These are phyloP conservation scores for Odontocolon sp. DNA, from an alignment of 2,888 invertebrate species.

Conservation along the genomic window DNA sequence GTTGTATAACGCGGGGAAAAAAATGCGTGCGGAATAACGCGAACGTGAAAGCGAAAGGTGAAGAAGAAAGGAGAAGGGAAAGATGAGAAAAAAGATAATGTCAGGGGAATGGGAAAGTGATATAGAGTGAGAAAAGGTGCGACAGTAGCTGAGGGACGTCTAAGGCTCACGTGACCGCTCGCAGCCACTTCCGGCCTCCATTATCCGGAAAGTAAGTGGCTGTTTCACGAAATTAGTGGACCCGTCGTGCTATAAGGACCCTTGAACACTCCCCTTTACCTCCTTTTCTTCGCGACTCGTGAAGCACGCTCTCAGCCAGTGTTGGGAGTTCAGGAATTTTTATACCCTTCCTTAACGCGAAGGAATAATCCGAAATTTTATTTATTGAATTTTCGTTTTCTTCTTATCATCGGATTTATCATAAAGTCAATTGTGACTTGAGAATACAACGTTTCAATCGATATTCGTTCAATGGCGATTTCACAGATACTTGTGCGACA, in stretches of 20 bases:
- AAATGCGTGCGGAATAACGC: conserved; percentile 14
- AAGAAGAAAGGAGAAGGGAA: neutral
- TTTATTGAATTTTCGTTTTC: too few relatives aligned
- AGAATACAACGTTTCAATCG: neutral
- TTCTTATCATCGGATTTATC: too few relatives aligned
- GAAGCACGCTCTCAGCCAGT: neutral
- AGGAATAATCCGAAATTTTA: neutral
- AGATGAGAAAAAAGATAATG: conserved; percentile 13
- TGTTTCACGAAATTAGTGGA: conserved; percentile 53
- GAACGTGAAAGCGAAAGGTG: conserved; percentile 3
- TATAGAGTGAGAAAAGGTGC: conserved; percentile 17
- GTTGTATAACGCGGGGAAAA: conserved; percentile 44
- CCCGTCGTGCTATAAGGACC: conserved; percentile 31
- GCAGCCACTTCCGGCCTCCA: conserved; percentile 48
- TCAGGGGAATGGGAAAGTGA: conserved; percentile 39
- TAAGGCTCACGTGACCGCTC: conserved; percentile 62
- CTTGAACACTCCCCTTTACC: neutral
- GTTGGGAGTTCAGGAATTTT: neutral
- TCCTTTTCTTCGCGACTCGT: neutral
- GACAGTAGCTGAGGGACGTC: conserved; percentile 20
- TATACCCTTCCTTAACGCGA: neutral
- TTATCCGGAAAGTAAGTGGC: conserved; percentile 56
- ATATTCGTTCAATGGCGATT: neutral
- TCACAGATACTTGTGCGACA: neutral
- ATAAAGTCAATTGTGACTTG: too few relatives aligned